Evolutionary conservation across 2,113 vertebrate genomes (phyloP), one percentile per base, ranked within the genome.

Genomic region (Macroglossus sobrinus): DNA sequence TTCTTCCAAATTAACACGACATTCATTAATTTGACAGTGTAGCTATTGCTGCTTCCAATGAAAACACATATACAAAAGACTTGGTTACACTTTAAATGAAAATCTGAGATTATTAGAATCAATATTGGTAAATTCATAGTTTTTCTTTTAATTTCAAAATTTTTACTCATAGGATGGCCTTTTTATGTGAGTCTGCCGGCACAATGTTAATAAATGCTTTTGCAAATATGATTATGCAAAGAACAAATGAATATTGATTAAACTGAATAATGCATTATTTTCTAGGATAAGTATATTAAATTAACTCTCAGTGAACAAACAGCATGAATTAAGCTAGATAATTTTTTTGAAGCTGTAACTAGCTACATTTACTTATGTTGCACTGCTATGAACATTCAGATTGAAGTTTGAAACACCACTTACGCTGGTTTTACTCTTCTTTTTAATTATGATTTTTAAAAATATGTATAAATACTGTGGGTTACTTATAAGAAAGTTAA

Each of bases 191-290:
- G 5, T 91, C 72, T 88, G 92, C 63, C 91, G 84, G 80, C 78
- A 89, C 26, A 40, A 66, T 88, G 61, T 91, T 97, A 96, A 97
- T 93, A 96, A 96, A 91, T 93, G 88, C 76, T 94, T 96, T 93
- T 82, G 72, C 92, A 96, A 94, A 97, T 95, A 94, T 93, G 84
- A 97, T 97, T 97, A 95, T 97, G 96, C 96, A 97, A 95, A 97
- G 93, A 96, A 95, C 95, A 97, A 97, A 97, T 97, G 94, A 96
- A 96, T 97, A 97, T 96, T 97, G 96, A 97, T 97, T 97, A 97
- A 95, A 95, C 84, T 97, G 95, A 97, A 97, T 97, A 97, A 97
- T 98, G 91, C 38, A 98, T 97, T 95, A 96, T 97, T 97, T 97
- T 98, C 94, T 69, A 94, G 94, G 94, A 95, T 96, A 97, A 96